Evolutionary conservation across 2,113 vertebrate genomes (phyloP), one percentile per base, ranked within the genome.

Genomic region (Grallaria varia): DNA sequence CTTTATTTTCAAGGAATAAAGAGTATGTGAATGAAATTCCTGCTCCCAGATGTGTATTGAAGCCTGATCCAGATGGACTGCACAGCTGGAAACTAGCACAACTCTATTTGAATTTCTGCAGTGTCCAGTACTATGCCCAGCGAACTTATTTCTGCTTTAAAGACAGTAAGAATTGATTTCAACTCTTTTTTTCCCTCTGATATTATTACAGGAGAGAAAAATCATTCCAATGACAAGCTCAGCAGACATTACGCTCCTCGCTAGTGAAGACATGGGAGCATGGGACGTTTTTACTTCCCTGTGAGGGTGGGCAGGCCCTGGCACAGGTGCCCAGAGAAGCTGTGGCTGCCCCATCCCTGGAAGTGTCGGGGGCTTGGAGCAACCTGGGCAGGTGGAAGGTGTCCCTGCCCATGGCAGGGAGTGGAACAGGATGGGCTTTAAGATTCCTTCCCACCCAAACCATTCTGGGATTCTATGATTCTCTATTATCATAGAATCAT

Each of bases 381-480:
- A 56, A 9, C 58, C 45, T 89, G 39, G 60, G 24, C 17, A 25
- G 30, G 53, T 67, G 69, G 16, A 0, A 82, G 39, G 19, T 67
- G 60, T 35, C 69, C 45, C 45, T 82, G 69, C 6, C 64, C 44
- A 22, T 21, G 45, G 69, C 39, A 25, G 52, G 9, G 24, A 31
- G 33, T 52, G 45, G 16, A 0, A n/a, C 4, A 14, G 24, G 20
- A 0, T 45, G 53, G 4, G 1, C 2, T 82, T 67, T 30, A 3
- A 30, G 2, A 7, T 44, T 4, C 12, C 4, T 75, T 18, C 20
- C 20, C 6, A 5, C 10, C 23, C 52, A n/a, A 30, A 13, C 5
- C 7, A 15, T n/a, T 25, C 6, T 68, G 30, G 1, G 16, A 60
- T 6, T 82, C 45, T n/a, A 3, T n/a, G 30, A 23, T 28, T 42